Conservation (phyloP, 2,113 vertebrate genomes). For the Ahaetulla prasina region DNA sequence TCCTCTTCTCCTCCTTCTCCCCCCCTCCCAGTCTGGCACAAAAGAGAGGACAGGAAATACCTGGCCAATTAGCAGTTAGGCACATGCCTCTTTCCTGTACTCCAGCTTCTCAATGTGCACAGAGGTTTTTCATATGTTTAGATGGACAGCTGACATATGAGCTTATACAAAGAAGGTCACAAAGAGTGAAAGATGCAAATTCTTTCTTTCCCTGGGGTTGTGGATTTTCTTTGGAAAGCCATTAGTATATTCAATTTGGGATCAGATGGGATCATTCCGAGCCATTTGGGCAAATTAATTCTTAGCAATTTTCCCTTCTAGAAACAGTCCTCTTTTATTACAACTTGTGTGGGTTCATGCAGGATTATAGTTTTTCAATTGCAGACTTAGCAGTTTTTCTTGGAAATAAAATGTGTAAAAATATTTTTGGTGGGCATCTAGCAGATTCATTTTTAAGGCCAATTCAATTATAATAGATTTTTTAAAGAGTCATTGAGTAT, state of each 20-base stretch:
- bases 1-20: not conserved
- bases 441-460: not conserved
- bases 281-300: not conserved
- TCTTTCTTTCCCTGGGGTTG: not conserved
- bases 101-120: not conserved
- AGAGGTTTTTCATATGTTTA: not conserved
- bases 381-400: not conserved
- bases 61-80: not conserved
- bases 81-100: not conserved
- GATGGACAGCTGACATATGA: not conserved
- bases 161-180: not conserved
- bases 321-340: not conserved
- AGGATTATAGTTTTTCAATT: not conserved
- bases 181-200: not conserved
- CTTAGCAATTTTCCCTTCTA: not conserved
- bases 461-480: not conserved
- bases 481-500: not conserved
- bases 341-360: not conserved
- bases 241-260: not conserved
- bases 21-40: not conserved
- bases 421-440: not conserved
- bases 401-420: not conserved
- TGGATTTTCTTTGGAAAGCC: not conserved
- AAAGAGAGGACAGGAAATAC: not conserved
- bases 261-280: not conserved